Conservation (phyloP, 2,113 vertebrate genomes). For the Eublepharis macularius region DNA sequence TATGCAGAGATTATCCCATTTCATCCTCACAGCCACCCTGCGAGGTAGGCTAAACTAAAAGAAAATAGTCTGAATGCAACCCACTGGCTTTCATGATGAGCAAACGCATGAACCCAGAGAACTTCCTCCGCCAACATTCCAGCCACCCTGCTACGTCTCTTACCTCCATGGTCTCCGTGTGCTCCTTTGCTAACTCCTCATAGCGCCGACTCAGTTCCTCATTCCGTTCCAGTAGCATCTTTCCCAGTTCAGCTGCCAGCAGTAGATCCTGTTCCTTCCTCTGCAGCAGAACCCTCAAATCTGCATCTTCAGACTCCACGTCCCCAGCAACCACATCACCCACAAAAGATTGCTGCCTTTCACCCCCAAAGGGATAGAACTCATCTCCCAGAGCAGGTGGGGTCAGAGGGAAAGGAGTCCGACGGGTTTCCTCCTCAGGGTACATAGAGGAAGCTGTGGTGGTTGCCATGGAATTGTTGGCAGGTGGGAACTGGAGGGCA, state of each 20-base stretch:
- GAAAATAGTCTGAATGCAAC: background rate
- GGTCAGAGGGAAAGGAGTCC: conserved; percentile 23
- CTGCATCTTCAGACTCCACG: conserved; percentile 28
- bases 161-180: conserved; percentile 65
- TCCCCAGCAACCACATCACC: conserved; percentile 36
- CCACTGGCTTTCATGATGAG: background rate
- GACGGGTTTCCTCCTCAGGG: conserved; percentile 11
- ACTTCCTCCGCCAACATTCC: background rate
- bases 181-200: conserved; percentile 57
- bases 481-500: no score
- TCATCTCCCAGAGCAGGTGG: conserved; percentile 62
- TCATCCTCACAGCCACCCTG: background rate
- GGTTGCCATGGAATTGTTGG: background rate
- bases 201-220: conserved; percentile 64
- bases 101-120: no score
- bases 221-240: conserved; percentile 71
- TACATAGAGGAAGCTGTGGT: conserved; percentile 45
- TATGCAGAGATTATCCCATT: no score
- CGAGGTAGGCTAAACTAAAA: background rate
- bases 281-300: conserved; percentile 66
- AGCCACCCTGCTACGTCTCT: background rate
- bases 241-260: conserved; percentile 69
- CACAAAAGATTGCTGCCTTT: conserved; percentile 56
- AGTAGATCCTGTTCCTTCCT: conserved; percentile 72
- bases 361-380: conserved; percentile 68